These are phyloP conservation scores for Catostylus mosaicus DNA, from an alignment of 30 jellyfish, hydroid and myxozoan genomes.

Conservation along the genomic window DNA sequence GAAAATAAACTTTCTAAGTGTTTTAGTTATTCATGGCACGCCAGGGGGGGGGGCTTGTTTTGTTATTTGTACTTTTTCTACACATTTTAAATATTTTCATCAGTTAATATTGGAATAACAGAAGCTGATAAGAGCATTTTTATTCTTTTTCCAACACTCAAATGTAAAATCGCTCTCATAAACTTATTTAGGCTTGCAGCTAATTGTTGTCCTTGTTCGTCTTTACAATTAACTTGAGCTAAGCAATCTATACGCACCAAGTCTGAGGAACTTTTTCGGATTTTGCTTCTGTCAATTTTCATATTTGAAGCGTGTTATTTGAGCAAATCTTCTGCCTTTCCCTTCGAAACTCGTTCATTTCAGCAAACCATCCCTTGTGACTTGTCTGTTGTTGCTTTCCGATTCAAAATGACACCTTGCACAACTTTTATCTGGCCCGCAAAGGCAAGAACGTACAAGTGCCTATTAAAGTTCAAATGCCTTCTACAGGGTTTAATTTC, in stretches of 20 bases:
- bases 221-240: too few species aligned
- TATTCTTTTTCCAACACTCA: too few species aligned
- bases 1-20: too few species aligned
- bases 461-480: neutral
- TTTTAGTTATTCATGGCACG: too few species aligned
- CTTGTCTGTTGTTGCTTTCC: neutral
- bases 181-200: too few species aligned
- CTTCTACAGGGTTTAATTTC: neutral
- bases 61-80: too few species aligned
- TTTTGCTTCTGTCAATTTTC: conserved; percentile 93
- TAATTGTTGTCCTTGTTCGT: too few species aligned
- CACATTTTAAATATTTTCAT: too few species aligned
- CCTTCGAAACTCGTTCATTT: neutral
- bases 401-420: neutral
- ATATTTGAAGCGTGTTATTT: conserved; percentile 25
- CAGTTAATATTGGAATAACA: too few species aligned
- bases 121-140: too few species aligned
- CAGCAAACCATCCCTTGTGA: conserved; percentile 26
- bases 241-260: conserved; percentile 81
- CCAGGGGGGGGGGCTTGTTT: too few species aligned
- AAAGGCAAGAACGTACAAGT: neutral
- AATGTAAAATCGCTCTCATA: too few species aligned
- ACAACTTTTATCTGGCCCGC: neutral
- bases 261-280: conserved; percentile 90
- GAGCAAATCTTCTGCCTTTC: neutral